Evolutionary conservation across 2,113 vertebrate genomes (phyloP).

Genomic region (Pitta sordida): DNA sequence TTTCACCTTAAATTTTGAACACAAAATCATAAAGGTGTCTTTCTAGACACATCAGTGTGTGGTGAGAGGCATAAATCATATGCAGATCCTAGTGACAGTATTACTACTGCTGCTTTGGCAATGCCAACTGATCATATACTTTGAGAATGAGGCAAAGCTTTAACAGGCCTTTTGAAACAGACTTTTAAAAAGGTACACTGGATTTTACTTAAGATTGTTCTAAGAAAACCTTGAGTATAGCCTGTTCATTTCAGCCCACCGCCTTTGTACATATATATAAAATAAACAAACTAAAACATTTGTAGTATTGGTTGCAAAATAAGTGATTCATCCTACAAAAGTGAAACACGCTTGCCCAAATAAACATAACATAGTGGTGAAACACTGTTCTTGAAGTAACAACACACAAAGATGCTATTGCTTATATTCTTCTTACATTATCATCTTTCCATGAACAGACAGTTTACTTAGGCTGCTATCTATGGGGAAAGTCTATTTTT

Average conservation of each 20-base stretch:
- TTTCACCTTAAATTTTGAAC: not conserved
- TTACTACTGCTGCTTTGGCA: not conserved
- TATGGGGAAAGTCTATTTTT: conserved; percentile 6
- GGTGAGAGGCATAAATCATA: not conserved
- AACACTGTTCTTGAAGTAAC: not conserved
- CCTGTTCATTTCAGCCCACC: not conserved
- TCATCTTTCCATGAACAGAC: not conserved
- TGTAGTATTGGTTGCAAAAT: not conserved
- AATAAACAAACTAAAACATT: not conserved
- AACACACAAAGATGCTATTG: not conserved
- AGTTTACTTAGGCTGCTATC: not conserved
- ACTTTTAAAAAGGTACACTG: not conserved
- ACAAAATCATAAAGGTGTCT: not conserved
- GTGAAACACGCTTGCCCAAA: not conserved
- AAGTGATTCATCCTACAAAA: not conserved
- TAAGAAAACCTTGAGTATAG: not conserved
- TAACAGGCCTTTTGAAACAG: not conserved
- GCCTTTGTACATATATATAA: not conserved
- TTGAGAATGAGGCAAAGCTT: not conserved
- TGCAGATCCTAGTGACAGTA: not conserved
- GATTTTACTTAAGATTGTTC: not conserved
- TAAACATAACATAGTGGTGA: not conserved
- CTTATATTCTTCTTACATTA: not conserved
- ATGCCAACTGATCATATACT: not conserved
- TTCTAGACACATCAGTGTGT: not conserved